These are phyloP conservation scores for Apodemus speciosus DNA, from an alignment of 2,113 vertebrate species.

Conservation along the genomic window DNA sequence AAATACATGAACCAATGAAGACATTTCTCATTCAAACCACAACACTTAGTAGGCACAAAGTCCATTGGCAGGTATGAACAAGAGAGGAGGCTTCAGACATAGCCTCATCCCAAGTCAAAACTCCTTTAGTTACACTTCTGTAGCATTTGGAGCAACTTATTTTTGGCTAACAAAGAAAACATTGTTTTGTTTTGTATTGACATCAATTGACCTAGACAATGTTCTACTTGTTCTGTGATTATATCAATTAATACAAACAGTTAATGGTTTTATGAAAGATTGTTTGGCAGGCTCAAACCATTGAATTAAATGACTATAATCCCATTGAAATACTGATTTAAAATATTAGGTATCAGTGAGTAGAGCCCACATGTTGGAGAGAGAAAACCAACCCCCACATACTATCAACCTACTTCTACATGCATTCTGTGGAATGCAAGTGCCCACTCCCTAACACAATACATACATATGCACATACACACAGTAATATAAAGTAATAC, in stretches of 20 bases:
- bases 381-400: too few relatives aligned
- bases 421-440: too few relatives aligned
- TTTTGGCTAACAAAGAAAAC: background rate
- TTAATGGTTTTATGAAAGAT: constrained; percentile 35
- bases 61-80: background rate
- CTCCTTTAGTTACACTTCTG: background rate
- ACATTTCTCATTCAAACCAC: too few relatives aligned
- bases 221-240: background rate
- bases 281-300: background rate
- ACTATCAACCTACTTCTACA: background rate
- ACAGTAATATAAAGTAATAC: background rate
- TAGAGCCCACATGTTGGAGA: too few relatives aligned
- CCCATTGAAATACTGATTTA: background rate
- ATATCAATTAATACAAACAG: background rate
- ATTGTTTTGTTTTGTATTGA: background rate
- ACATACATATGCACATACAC: background rate
- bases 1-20: background rate
- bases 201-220: background rate
- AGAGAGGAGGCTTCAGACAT: background rate
- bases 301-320: constrained; percentile 8
- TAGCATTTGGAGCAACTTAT: background rate
- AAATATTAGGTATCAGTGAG: background rate
- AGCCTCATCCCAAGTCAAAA: background rate
- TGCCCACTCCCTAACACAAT: too few relatives aligned
- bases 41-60: background rate